phyloP scores from a whole-genome alignment of 2,113 vertebrate genomes.

The Micromys minutus region DNA sequence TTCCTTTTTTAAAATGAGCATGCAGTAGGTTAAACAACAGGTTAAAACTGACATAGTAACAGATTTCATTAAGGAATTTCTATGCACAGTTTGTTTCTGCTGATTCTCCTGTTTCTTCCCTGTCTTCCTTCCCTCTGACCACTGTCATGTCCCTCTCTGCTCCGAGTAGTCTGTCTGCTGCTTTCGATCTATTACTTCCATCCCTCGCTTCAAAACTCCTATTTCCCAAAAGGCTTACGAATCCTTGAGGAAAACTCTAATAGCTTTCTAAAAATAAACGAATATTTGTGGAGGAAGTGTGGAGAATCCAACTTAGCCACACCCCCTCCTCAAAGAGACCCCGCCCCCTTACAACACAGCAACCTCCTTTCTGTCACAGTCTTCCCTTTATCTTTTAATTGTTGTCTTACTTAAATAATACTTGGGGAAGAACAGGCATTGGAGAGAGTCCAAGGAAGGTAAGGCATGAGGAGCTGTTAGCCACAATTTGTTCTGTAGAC shows the following conservation, averaged over 20 bases:
- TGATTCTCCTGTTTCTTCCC: neutral
- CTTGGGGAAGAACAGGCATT: neutral
- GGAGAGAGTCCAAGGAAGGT: neutral
- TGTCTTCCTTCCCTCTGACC: too few species aligned
- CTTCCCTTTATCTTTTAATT: constrained; percentile 33
- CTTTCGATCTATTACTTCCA: neutral
- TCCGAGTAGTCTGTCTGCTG: neutral
- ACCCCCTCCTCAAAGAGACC: neutral
- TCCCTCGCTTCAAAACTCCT: neutral
- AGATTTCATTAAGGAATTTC: neutral
- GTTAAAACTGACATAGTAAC: neutral
- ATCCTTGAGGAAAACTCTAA: neutral
- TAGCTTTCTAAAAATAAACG: neutral
- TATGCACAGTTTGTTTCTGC: neutral
- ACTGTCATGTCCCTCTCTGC: neutral
- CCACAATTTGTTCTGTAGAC: neutral
- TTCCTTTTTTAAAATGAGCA: neutral
- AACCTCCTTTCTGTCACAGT: neutral
- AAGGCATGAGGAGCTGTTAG: neutral
- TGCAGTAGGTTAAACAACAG: neutral
- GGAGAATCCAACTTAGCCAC: neutral
- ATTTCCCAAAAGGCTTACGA: neutral
- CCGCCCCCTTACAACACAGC: neutral
- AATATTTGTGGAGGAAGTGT: neutral
- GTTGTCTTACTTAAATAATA: constrained; percentile 61